Evolutionary conservation across 2,113 vertebrate species (phyloP), one percentile per base, ranked within the genome.

Genomic region (Phodopus roborovskii): DNA sequence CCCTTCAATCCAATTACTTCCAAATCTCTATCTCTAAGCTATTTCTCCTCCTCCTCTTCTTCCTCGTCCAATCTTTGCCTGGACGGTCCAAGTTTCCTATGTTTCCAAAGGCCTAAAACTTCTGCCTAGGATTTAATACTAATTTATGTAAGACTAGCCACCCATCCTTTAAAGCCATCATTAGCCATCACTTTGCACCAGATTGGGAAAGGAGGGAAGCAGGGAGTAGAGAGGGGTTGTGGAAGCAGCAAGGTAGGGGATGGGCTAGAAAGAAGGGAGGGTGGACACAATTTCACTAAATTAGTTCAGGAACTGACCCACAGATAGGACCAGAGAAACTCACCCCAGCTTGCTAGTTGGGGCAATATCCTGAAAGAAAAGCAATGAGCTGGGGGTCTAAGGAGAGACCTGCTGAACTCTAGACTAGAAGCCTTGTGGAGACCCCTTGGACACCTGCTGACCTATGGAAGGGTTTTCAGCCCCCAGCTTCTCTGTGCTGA

Each of bases 31-130:
- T 71, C 50, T 50, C 81, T 77, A 42, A 26, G 60, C 60, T 87
- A 17, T 89, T 74, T 74, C 19, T 33, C 77, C 17, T 81, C 3
- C 17, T 70, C 33, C 20, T 36, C 30, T 4, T 50, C 17, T 48
- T 86, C 26, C 28, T 36, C 85, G 12, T 39, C 20, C 17, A 45
- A 7, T 28, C 33, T 68, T 22, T 48, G 33, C 89, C 71, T 85
- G 36, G 33, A 92, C 92, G 64, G 4, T 64, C 50, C 60, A 70
- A 89, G 48, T 2, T 36, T 91, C 56, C 83, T 95, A 74, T 68
- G 58, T 86, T 85, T 70, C 58, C 39, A 84, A 97, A 89, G 36
- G 19, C 73, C 36, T 89, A 85, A 88, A 74, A 12, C 16, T 74
- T n/a, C 22, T 48, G 33, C 68, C 58, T 82, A 36, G 62, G 16